Evolutionary conservation across 2,113 vertebrate genomes (phyloP), one percentile per base, ranked within the genome.

Genomic region (Pelvicachromis taeniatus): DNA sequence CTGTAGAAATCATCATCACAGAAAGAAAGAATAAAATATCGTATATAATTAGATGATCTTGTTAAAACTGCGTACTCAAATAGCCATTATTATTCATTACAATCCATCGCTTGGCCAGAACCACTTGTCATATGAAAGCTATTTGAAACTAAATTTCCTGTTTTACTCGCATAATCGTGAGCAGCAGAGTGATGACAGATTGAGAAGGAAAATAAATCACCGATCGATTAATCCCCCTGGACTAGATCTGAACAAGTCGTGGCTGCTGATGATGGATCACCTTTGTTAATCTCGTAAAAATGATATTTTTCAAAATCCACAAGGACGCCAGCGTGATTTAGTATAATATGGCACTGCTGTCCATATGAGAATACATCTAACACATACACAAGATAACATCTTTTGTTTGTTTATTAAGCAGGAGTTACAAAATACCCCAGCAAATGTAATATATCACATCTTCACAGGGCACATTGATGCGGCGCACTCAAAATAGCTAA

Each of bases 1-100:
- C 83, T 16, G 61, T 17, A 81, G 77, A 85, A 90, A 87, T 84
- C 77, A 88, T 87, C 56, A 78, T 91, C 65, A 85, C 87, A 85
- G 75, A 92, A 63, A 81, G 86, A 81, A 85, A 80, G 73, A 87
- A 90, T 89, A 87, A 83, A 70, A 91, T 87, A 80, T 86, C 48
- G 59, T 77, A 75, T 77, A 80, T 84, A 90, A 93, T 93, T 90
- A 93, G 88, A 91, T 88, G 82, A 90, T 82, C 80, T 82, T 77
- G 68, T 81, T 68, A 88, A 90, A 88, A 61, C 38, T 42, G 58
- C 82, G 63, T 77, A 45, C 85, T 93, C 80, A 84, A 81, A 83
- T 63, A 68, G 63, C 70, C 80, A 77, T 91, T 90, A 84, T 89
- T 90, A 90, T 88, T 93, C 85, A 90, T 90, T 81, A 84, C 50